Evolutionary conservation across 2,888 invertebrate species (phyloP), one percentile per base, ranked within the genome.

Genomic region (Nezara viridula): DNA sequence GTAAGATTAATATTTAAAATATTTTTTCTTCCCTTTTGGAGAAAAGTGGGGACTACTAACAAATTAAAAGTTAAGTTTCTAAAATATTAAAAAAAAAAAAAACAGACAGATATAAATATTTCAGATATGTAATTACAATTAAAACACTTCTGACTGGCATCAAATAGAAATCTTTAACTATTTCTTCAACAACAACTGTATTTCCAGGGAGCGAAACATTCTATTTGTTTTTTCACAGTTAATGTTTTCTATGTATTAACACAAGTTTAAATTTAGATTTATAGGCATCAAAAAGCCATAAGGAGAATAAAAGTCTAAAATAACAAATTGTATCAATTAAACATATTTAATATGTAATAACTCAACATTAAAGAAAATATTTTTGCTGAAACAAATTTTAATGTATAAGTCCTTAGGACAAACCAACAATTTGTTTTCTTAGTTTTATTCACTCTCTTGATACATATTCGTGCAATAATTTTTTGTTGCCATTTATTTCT

Each of bases 91-190:
- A 24, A 44, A 44, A 44, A 81, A 14, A 24, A 44, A 44, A 44
- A n/a, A 81, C n/a, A 44, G 3, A 40, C 1, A 44, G 21, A 47
- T 44, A 44, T 81, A 44, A 81, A 81, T 81, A 81, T 81, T 81
- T 16, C 24, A n/a, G 16, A 81, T 12, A 37, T 19, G 14, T 81
- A 47, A 47, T 81, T 44, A 44, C 14, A 44, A 47, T n/a, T 81
- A 47, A 44, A 81, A 81, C 81, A 81, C 81, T 77, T 77, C 77
- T 77, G 77, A 40, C 77, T 77, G 77, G 77, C 77, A 81, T 44
- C 24, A 2, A 47, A n/a, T n/a, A 47, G 81, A 47, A 81, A 81
- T 81, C n/a, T 81, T 44, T 47, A 81, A 81, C 81, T 73, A 73
- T n/a, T 37, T 73, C 32, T 73, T 32, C 5, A 66, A 73, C 7